These are phyloP conservation scores for Pterois miles DNA, from an alignment of 2,797 vertebrate genomes.

Conservation along the genomic window DNA sequence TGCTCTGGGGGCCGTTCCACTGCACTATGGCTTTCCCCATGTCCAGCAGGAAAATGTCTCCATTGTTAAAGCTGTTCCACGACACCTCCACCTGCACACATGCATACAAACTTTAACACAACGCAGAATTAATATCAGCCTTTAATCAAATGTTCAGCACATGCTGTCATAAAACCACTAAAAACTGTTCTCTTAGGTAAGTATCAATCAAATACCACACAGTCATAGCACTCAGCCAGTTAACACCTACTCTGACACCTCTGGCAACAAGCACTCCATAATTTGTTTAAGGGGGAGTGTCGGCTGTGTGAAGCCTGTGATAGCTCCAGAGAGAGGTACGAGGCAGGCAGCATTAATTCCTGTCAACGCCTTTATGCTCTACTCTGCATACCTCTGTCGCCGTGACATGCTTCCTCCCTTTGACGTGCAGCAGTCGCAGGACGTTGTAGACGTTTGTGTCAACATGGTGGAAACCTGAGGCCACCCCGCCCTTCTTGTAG, in stretches of 20 bases:
- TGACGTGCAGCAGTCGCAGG: conserved; percentile 88
- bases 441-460: conserved; percentile 91
- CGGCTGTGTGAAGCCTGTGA: conserved; percentile 37
- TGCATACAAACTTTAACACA: neutral
- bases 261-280: conserved; percentile 23
- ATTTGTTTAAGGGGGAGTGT: conserved; percentile 43
- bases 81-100: conserved; percentile 86
- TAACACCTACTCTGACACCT: conserved; percentile 39
- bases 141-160: neutral
- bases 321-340: conserved; percentile 35
- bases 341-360: conserved; percentile 7
- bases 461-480: conserved; percentile 90
- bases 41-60: conserved; percentile 92
- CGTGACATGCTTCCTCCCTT: conserved; percentile 89
- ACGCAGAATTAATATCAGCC: neutral
- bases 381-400: conserved; percentile 86
- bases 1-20: conserved; percentile 93
- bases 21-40: conserved; percentile 91
- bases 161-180: neutral
- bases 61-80: conserved; percentile 92
- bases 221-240: conserved; percentile 4
- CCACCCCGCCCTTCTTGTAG: conserved; percentile 93
- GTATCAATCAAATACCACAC: conserved; percentile 6
- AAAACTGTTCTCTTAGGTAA: neutral
- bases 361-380: neutral